Conservation (phyloP, 2,888 invertebrate genomes). For the Caenorhabditis zanzibari region DNA sequence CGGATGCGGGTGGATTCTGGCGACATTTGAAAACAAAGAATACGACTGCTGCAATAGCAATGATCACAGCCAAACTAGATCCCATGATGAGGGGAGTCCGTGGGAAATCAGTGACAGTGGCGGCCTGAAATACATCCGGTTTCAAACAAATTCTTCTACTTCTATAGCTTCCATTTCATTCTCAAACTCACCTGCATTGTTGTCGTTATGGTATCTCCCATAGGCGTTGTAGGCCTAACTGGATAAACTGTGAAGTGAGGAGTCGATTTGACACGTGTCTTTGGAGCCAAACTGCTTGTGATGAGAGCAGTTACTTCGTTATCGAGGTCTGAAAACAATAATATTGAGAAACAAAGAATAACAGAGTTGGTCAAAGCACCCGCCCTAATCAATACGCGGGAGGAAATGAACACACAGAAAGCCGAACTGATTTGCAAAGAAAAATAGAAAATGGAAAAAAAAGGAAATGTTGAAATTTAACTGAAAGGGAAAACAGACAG, state of each 20-base stretch:
- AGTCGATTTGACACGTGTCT: constrained; percentile 65
- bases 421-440: constrained; percentile 48
- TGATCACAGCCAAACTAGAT: constrained; percentile 76
- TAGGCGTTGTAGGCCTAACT: constrained; percentile 82
- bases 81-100: constrained; percentile 78
- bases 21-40: constrained; percentile 80
- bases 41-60: constrained; percentile 77
- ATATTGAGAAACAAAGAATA: not conserved
- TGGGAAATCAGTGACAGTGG: constrained; percentile 74
- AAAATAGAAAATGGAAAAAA: constrained; percentile 21
- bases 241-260: constrained; percentile 74
- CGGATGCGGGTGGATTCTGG: constrained; percentile 71
- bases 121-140: constrained; percentile 42
- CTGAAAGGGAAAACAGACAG: constrained; percentile 14
- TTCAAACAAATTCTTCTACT: not conserved
- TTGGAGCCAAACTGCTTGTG: constrained; percentile 55
- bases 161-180: not conserved
- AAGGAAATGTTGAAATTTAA: constrained; percentile 11
- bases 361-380: not conserved
- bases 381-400: constrained; percentile 48
- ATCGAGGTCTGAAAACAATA: constrained; percentile 37
- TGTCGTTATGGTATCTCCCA: constrained; percentile 77
- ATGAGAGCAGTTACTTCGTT: constrained; percentile 56
- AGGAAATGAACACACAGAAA: constrained; percentile 47
- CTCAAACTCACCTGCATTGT: constrained; percentile 73